A percentile compares a stretch with the other conserved stretches of the same genome.
Conservation (phyloP, 2,888 invertebrate species). For the Athrips mouffetella region DNA sequence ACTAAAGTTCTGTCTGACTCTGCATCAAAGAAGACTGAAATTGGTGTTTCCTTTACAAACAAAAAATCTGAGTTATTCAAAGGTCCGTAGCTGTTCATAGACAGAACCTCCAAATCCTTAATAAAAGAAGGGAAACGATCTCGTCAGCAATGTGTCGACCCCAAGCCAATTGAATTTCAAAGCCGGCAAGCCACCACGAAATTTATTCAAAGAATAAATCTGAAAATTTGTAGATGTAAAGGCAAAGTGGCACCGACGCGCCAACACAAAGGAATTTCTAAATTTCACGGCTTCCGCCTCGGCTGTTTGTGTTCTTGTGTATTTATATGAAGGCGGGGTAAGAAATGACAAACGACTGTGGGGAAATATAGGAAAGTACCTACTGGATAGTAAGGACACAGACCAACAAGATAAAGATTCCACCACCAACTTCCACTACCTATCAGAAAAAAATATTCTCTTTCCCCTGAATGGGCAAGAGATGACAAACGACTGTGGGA, state of each 20-base stretch:
- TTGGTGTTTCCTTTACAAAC: slow-evolving; percentile 22
- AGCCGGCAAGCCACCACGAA: slow-evolving; percentile 75
- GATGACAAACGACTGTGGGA: too few species aligned
- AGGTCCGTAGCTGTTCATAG: slow-evolving; percentile 38
- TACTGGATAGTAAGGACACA: slow-evolving; percentile 19
- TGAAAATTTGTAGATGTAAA: slow-evolving; percentile 77
- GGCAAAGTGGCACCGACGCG: slow-evolving; percentile 70
- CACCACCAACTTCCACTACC: background rate
- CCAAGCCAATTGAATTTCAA: slow-evolving; percentile 77
- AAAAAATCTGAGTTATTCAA: slow-evolving; percentile 32
- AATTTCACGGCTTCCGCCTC: slow-evolving; percentile 76
- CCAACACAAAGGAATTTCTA: slow-evolving; percentile 76
- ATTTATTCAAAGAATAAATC: slow-evolving; percentile 79
- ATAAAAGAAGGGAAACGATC: slow-evolving; percentile 57
- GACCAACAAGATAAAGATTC: background rate
- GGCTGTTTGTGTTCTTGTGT: slow-evolving; percentile 62
- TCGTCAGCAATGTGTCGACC: slow-evolving; percentile 74
- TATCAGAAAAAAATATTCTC: background rate
- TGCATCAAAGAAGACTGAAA: slow-evolving; percentile 18
- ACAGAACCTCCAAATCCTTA: slow-evolving; percentile 47
- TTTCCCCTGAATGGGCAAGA: too few species aligned
- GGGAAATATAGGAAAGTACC: slow-evolving; percentile 40
- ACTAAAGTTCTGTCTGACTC: background rate
- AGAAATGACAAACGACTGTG: slow-evolving; percentile 70
- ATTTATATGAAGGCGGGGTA: slow-evolving; percentile 66